Evolutionary conservation across 92 coral and sea anemone genomes (phyloP).

Genomic region (Porites rus): DNA sequence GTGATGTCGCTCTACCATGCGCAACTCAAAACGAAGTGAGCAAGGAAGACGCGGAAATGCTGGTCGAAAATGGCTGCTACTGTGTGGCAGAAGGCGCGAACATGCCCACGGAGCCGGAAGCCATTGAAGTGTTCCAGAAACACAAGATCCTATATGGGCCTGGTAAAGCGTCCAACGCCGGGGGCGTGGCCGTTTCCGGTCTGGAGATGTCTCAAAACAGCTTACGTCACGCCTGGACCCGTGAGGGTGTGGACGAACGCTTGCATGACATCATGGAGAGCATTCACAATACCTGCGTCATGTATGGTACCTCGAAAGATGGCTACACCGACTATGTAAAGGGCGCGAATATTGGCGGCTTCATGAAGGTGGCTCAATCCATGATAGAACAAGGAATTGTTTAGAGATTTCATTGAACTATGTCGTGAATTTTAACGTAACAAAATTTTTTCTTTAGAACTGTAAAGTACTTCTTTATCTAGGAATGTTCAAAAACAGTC

Average conservation of each 20-base stretch:
- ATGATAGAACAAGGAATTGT: constrained; percentile 85
- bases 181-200: constrained; percentile 98
- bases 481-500: background rate
- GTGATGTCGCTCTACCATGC: constrained; percentile 89
- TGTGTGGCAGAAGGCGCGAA: constrained; percentile 93
- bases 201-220: constrained; percentile 95
- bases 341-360: constrained; percentile 81
- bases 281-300: constrained; percentile 74
- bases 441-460: background rate
- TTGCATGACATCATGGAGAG: constrained; percentile 94
- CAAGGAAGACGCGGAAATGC: constrained; percentile 77
- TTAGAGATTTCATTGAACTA: constrained; percentile 16
- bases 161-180: constrained; percentile 93
- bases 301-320: constrained; percentile 74
- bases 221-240: constrained; percentile 88
- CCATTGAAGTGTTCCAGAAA: constrained; percentile 79
- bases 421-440: background rate
- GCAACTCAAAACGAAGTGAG: constrained; percentile 90
- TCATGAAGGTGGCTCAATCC: constrained; percentile 78
- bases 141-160: constrained; percentile 82
- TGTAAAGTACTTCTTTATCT: background rate
- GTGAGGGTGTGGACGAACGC: constrained; percentile 87
- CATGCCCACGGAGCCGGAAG: constrained; percentile 87
- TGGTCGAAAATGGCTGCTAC: constrained; percentile 78
- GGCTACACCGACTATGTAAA: constrained; percentile 78